Evolutionary conservation across 2,888 invertebrate species (phyloP).

Genomic region (Coecobrya sp.): DNA sequence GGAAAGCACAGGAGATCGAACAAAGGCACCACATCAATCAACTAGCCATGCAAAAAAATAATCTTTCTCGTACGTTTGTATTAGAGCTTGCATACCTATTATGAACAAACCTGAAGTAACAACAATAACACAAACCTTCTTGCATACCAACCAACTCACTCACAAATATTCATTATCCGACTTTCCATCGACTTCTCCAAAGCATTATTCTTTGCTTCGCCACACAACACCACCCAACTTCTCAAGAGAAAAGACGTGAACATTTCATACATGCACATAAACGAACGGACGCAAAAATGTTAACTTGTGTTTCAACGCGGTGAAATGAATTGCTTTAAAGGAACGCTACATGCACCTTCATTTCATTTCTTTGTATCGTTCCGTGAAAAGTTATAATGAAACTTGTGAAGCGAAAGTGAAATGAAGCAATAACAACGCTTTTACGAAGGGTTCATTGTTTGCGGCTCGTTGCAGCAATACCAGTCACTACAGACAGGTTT

Average conservation of each 20-base stretch:
- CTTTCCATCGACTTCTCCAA: not conserved
- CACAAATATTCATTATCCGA: not conserved
- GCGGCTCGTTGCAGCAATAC: not conserved
- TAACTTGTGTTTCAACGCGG: not conserved
- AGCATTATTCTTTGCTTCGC: not conserved
- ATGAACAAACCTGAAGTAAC: not conserved
- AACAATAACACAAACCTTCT: not conserved
- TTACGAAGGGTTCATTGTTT: not conserved
- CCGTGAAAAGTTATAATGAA: not conserved
- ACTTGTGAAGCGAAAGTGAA: not conserved
- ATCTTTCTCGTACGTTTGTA: not conserved
- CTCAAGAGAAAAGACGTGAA: not conserved
- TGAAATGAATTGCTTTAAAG: not conserved
- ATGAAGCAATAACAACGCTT: not conserved
- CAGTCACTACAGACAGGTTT: not conserved
- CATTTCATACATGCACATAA: not conserved
- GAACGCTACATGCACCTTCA: not conserved
- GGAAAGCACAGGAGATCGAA: conserved; percentile 59
- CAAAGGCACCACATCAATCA: conserved; percentile 79
- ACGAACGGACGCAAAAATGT: not conserved
- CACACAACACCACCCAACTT: not conserved
- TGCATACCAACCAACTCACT: conserved; percentile 12
- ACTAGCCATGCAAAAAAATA: conserved; percentile 72
- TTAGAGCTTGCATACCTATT: not conserved
- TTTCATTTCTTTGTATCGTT: not conserved